Conservation (phyloP, 2,888 invertebrate genomes). For the Galerucella nymphaeae region DNA sequence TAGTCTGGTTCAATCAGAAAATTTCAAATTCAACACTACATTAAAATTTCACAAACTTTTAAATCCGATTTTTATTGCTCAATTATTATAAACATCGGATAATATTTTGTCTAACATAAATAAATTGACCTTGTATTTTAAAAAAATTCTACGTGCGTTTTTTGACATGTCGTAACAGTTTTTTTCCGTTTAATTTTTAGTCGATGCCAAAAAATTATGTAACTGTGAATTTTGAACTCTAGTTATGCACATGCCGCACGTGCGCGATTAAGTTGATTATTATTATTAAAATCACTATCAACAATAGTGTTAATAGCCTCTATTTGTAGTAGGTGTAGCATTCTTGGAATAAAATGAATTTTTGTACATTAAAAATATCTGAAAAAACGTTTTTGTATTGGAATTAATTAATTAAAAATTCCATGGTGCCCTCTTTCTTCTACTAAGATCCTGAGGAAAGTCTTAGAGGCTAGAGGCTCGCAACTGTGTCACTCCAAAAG, state of each 20-base stretch:
- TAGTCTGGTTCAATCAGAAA: too few species aligned
- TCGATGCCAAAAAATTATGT: conserved; percentile 7
- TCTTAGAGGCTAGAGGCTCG: too few species aligned
- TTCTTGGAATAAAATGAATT: too few species aligned
- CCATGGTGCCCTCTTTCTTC: too few species aligned
- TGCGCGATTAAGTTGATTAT: neutral
- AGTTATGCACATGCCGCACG: conserved; percentile 8
- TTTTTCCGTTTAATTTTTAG: conserved; percentile 1
- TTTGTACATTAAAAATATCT: too few species aligned
- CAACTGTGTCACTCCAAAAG: too few species aligned
- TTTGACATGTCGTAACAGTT: neutral
- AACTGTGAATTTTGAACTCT: conserved; percentile 17
- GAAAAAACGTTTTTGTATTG: too few species aligned
- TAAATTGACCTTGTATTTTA: neutral
- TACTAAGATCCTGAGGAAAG: too few species aligned
- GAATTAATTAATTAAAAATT: too few species aligned
- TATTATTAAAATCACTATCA: conserved; percentile 10
- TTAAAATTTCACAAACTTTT: too few species aligned
- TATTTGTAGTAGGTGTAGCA: neutral
- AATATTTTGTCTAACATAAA: neutral
- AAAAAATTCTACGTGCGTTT: conserved; percentile 6
- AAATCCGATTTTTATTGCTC: neutral
- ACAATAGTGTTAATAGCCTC: conserved; percentile 20
- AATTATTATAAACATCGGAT: neutral
- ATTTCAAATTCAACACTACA: too few species aligned